Base-by-base conservation (phyloP, 2,797 vertebrate species). In the Gastrophryne carolinensis region DNA sequence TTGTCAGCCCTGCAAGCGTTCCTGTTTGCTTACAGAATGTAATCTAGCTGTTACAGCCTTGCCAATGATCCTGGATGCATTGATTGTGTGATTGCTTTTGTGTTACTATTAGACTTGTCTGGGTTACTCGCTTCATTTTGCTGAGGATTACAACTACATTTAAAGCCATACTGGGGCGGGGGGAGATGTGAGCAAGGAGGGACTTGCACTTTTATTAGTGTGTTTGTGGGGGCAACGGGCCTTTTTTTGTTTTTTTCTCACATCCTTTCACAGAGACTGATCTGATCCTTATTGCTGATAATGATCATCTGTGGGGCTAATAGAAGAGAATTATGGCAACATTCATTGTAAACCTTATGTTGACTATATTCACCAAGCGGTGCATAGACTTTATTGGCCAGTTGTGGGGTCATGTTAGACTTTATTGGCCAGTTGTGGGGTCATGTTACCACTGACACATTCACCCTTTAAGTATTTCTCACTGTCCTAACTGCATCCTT, bases 1-100 rank as follows among this genome's bases (percentile, higher is more conserved):
- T 92, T 91, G 90, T 86, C 90, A 89, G 87, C 89, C 90, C 91
- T 92, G 94, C 89, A 93, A 95, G 92, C 93, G 91, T 86, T 93
- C 4, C 32, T 10, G 32, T 93, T 19, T 93, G 95, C 98, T 97
- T 98, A 97, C 94, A 95, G 91, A 87, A 94, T 91, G 89, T 95
- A 93, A 89, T 91, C 87, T 94, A 94, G 90, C 84, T 91, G 82
- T 91, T 90, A 82, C 34, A 89, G 81, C 91, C 84, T 91, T 90
- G 93, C 94, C 94, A 96, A 94, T 88, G 86, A 90, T 87, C 91
- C 80, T 80, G 79, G 89, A 79, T 92, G 85, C 78, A 83, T 87
- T 89, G 89, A 92, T 87, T 91, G 85, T 93, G 93, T 80, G 90
- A 89, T 92, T 90, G 19, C 13, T 54, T 8, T 1, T 4, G 49